These are phyloP conservation scores for Rhadinocentrus ornatus DNA, from an alignment of 2,797 vertebrate genomes.

Conservation along the genomic window DNA sequence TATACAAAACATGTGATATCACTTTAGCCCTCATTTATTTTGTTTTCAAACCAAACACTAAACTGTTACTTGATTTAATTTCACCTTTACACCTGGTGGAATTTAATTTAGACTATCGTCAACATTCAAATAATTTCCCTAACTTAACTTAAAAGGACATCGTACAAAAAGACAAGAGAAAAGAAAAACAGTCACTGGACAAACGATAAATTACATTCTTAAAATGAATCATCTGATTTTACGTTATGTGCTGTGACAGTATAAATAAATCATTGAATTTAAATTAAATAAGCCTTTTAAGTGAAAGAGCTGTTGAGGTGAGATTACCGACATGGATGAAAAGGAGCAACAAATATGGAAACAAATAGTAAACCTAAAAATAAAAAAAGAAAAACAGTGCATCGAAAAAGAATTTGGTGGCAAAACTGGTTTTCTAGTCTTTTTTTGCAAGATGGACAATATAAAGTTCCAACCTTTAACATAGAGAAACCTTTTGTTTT, in stretches of 20 bases:
- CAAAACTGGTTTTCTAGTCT: slow-evolving; percentile 45
- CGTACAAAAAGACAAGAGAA: slow-evolving; percentile 66
- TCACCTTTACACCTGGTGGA: slow-evolving; percentile 17
- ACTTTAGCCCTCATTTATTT: slow-evolving; percentile 40
- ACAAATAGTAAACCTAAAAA: slow-evolving; percentile 42
- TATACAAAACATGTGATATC: slow-evolving; percentile 67
- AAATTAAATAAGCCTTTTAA: slow-evolving; percentile 83
- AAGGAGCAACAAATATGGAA: slow-evolving; percentile 50
- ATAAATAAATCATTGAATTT: slow-evolving; percentile 86
- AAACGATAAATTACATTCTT: slow-evolving; percentile 84
- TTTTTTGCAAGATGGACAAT: slow-evolving; percentile 38
- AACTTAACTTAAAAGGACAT: slow-evolving; percentile 31
- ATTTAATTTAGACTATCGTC: slow-evolving; percentile 35
- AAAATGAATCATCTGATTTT: slow-evolving; percentile 73
- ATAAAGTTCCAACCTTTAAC: slow-evolving; percentile 31
- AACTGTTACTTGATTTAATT: slow-evolving; percentile 19
- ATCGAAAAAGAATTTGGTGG: slow-evolving; percentile 76
- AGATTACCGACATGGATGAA: slow-evolving; percentile 52
- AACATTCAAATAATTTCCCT: slow-evolving; percentile 37
- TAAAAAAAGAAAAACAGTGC: slow-evolving; percentile 80
- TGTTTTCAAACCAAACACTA: slow-evolving; percentile 22
- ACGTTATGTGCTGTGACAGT: slow-evolving; percentile 83
- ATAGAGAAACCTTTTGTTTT: slow-evolving; percentile 11
- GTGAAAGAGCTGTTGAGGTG: slow-evolving; percentile 66
- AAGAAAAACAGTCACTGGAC: slow-evolving; percentile 63